These are phyloP conservation scores for Dendroctonus valens DNA, from an alignment of 1,140 invertebrate genomes.

Conservation along the genomic window DNA sequence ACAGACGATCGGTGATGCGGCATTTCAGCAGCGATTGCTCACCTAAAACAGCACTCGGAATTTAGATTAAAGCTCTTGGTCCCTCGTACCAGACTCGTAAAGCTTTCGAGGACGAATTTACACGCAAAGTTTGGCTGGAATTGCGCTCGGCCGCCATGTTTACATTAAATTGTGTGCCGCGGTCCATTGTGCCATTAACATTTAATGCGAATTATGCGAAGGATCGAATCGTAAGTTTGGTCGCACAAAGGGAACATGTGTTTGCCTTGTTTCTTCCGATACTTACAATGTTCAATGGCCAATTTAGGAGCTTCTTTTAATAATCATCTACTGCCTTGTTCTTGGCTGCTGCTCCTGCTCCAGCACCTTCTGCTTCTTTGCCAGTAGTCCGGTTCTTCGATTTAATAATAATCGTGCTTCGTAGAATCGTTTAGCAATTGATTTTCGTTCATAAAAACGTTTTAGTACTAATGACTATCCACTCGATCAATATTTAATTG, in stretches of 20 bases:
- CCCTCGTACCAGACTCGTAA: slow-evolving; percentile 14
- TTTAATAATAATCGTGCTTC: too few species aligned
- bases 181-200: slow-evolving; percentile 49
- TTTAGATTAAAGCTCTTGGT: slow-evolving; percentile 42
- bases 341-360: not conserved
- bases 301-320: slow-evolving; percentile 36
- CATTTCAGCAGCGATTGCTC: slow-evolving; percentile 20
- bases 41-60: slow-evolving; percentile 33
- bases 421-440: too few species aligned
- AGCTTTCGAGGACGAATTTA: slow-evolving; percentile 37
- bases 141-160: slow-evolving; percentile 34
- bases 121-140: slow-evolving; percentile 44
- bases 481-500: too few species aligned
- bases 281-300: slow-evolving; percentile 42
- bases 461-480: too few species aligned
- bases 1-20: slow-evolving; percentile 9
- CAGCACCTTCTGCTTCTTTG: not conserved
- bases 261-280: slow-evolving; percentile 41
- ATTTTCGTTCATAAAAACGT: too few species aligned
- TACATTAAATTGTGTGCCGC: slow-evolving; percentile 47
- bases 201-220: slow-evolving; percentile 49
- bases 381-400: not conserved
- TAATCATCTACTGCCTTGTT: slow-evolving; percentile 14
- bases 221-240: slow-evolving; percentile 41
- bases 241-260: slow-evolving; percentile 47